These are phyloP conservation scores for Theonella swinhoei DNA, from an alignment of 37 sponge, comb jelly and placozoan species.

Conservation along the genomic window DNA sequence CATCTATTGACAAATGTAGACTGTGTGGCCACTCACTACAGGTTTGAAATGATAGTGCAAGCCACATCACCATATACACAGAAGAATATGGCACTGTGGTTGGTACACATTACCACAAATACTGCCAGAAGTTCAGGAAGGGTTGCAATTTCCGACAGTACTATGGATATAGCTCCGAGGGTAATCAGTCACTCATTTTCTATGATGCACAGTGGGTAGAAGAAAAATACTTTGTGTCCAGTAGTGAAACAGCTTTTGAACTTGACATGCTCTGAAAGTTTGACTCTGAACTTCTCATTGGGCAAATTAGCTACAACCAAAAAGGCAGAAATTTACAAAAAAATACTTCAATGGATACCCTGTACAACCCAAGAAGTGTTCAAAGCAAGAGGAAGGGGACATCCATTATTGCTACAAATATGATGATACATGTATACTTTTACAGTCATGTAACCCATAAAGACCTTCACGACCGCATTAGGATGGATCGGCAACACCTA, in stretches of 20 bases:
- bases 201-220: slow-evolving; percentile 4
- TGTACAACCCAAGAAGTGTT: background rate
- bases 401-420: no score
- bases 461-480: no score
- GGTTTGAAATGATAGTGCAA: slow-evolving; percentile 15
- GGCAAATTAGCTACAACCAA: slow-evolving; percentile 27
- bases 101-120: slow-evolving; percentile 37
- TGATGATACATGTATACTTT: no score
- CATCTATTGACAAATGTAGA: background rate
- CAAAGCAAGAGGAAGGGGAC: background rate
- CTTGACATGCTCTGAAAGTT: background rate
- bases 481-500: no score
- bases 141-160: slow-evolving; percentile 7
- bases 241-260: slow-evolving; percentile 5
- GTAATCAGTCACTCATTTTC: background rate
- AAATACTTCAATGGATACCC: background rate
- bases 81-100: background rate
- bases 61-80: slow-evolving; percentile 7
- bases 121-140: slow-evolving; percentile 1
- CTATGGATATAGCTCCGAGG: slow-evolving; percentile 11
- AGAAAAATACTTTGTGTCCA: slow-evolving; percentile 6
- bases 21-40: background rate
- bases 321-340: no score
- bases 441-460: no score
- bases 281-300: slow-evolving; percentile 30